These are phyloP conservation scores for Brachyalestes nurse DNA, from an alignment of 2,797 vertebrate genomes.

Conservation along the genomic window DNA sequence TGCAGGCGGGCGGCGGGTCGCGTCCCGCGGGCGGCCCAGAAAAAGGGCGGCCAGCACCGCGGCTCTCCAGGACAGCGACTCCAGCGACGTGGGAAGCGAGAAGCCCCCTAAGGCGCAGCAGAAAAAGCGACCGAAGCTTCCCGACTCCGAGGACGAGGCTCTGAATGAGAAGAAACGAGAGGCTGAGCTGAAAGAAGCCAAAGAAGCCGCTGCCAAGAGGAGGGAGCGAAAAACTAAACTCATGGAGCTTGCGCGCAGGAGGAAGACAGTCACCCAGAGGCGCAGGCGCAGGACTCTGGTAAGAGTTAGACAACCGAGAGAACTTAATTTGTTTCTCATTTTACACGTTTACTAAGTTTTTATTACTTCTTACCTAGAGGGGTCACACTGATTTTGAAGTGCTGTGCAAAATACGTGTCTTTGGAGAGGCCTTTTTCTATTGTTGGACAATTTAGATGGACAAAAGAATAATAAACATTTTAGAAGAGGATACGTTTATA, in stretches of 20 bases:
- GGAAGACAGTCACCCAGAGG: slow-evolving; percentile 33
- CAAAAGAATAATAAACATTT: too few relatives aligned
- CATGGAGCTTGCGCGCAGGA: slow-evolving; percentile 50
- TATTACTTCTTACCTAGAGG: too few relatives aligned
- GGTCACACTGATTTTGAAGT: too few relatives aligned
- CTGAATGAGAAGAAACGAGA: slow-evolving; percentile 41
- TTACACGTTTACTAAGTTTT: too few relatives aligned
- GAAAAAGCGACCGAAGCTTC: slow-evolving; percentile 47
- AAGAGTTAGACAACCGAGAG: neutral
- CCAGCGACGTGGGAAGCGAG: slow-evolving; percentile 49
- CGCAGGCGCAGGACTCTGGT: slow-evolving; percentile 56
- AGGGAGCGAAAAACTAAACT: slow-evolving; percentile 56
- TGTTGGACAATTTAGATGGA: too few relatives aligned
- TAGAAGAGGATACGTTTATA: too few relatives aligned
- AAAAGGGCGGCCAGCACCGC: slow-evolving; percentile 33
- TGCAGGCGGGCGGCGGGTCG: slow-evolving; percentile 30
- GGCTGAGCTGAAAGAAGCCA: slow-evolving; percentile 36
- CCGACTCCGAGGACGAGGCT: slow-evolving; percentile 56
- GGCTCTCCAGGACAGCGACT: slow-evolving; percentile 37
- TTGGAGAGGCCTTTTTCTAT: too few relatives aligned
- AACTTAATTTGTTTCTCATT: too few relatives aligned
- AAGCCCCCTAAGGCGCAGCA: slow-evolving; percentile 46
- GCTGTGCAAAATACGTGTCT: too few relatives aligned
- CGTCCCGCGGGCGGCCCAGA: slow-evolving; percentile 10
- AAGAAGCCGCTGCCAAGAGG: slow-evolving; percentile 50